A percentile compares a stretch with the other conserved stretches of the same genome.
These are phyloP conservation scores for Barypeithes pellucidus DNA, from an alignment of 2,888 invertebrate species.

Conservation along the genomic window DNA sequence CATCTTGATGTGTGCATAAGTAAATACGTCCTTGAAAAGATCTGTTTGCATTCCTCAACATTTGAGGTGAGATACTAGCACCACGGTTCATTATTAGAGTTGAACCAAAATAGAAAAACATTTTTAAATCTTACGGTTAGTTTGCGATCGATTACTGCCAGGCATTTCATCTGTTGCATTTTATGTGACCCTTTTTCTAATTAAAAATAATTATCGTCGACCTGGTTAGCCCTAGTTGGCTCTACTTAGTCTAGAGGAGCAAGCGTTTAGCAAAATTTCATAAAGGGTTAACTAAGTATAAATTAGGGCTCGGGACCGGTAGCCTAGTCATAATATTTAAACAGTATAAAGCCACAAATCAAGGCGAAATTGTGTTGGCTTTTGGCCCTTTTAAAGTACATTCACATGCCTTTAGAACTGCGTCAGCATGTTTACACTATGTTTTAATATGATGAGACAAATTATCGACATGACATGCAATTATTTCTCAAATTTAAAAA, in stretches of 20 bases:
- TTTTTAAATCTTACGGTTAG: too few species aligned
- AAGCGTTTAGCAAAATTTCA: not conserved
- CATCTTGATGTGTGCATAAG: too few species aligned
- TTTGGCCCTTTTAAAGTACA: not conserved
- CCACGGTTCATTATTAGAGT: too few species aligned
- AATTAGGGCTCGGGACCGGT: constrained; percentile 28
- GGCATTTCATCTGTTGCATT: too few species aligned
- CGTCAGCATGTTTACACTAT: not conserved
- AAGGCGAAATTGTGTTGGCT: not conserved
- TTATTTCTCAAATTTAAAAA: too few species aligned
- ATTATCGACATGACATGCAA: too few species aligned
- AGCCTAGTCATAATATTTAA: not conserved
- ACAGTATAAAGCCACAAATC: constrained; percentile 24
- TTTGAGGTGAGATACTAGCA: too few species aligned
- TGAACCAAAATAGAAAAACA: too few species aligned
- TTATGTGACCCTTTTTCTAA: too few species aligned
- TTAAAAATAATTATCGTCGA: not conserved
- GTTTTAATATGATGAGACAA: not conserved
- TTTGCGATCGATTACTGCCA: too few species aligned
- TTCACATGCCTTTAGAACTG: not conserved
- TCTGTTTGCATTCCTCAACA: too few species aligned
- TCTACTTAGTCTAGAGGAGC: not conserved
- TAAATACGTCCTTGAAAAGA: too few species aligned
- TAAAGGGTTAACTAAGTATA: constrained; percentile 28
- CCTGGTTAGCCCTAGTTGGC: not conserved